Conservation (phyloP, 1,140 invertebrate genomes). For the Proctacanthus coquilletti region DNA sequence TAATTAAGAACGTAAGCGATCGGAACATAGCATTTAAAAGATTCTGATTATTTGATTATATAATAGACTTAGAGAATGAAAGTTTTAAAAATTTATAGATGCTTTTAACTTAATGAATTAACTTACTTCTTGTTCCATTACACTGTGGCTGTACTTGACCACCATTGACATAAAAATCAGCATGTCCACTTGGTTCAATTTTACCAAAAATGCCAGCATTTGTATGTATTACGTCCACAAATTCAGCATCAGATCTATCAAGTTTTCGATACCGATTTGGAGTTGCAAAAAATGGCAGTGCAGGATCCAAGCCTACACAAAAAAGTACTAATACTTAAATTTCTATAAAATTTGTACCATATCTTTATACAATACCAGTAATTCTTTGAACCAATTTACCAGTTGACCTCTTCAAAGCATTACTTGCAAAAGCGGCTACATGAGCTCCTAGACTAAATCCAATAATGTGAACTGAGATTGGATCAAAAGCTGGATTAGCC, state of each 20-base stretch:
- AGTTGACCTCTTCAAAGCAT: constrained; percentile 11
- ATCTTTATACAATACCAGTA: constrained; percentile 11
- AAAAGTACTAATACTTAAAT: not conserved
- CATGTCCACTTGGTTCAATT: constrained; percentile 42
- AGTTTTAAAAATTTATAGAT: no score
- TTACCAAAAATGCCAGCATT: constrained; percentile 55
- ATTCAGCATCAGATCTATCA: constrained; percentile 35
- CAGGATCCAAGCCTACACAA: constrained; percentile 18
- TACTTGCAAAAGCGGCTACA: constrained; percentile 66
- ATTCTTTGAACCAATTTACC: constrained; percentile 16
- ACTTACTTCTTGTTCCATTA: constrained; percentile 27
- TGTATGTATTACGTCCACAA: constrained; percentile 49
- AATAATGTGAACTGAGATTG: constrained; percentile 59
- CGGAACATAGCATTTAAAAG: not conserved
- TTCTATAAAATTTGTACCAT: not conserved
- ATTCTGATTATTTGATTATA: not conserved
- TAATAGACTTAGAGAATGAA: not conserved
- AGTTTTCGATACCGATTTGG: constrained; percentile 10
- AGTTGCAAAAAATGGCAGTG: constrained; percentile 19
- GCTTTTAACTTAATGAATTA: no score
- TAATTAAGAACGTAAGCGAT: not conserved
- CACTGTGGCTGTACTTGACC: constrained; percentile 49
- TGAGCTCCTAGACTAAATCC: constrained; percentile 81
- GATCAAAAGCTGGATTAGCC: constrained; percentile 31
- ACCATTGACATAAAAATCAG: constrained; percentile 56